Evolutionary conservation across 2,797 vertebrate genomes (phyloP), one percentile per base, ranked within the genome.

Genomic region (Poliocrania exsul): DNA sequence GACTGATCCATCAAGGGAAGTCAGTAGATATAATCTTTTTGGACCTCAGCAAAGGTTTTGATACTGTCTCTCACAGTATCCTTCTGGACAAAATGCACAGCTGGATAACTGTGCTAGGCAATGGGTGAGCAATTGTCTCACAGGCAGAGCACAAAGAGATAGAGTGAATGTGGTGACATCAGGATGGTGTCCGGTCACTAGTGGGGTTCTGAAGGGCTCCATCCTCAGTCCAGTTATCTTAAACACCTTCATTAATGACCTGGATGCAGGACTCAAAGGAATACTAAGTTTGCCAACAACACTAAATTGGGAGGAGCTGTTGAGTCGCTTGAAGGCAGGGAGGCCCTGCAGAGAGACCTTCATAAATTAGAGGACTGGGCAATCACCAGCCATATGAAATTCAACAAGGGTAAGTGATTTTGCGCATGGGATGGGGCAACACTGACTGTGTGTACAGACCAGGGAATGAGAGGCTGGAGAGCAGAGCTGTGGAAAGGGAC

Each of bases 401-500:
- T n/a, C 28, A 69, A 42, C 42, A 44, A 54, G 18, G 19, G 4
- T 11, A 69, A n/a, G 31, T n/a, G 40, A 42, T 69, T 49, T 13
- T 21, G 42, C 23, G 33, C 6, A 19, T 37, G 35, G 9, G 16
- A n/a, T 13, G n/a, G 16, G 26, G 5, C 85, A 73, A 16, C 29
- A 16, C 38, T 81, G 60, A 50, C 24, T 62, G 49, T 69, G 11
- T 57, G 31, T 6, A 29, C 1, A 28, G 49, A 24, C 40, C 37
- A 19, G 23, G 31, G 35, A 56, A 70, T 9, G 28, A 44, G 56
- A n/a, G 28, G n/a, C 35, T 70, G 37, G 4, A 65, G 23, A 62
- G 0, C 28, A 44, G 49, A 0, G 1, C 35, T 2, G 3, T 2
- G 1, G 24, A 57, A 57, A 57, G 11, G n/a, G 13, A 44, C 13